A percentile compares a stretch with the other conserved stretches of the same genome.
phyloP scores from a whole-genome alignment of 2,797 vertebrate species.

The Jordanella pulchra region DNA sequence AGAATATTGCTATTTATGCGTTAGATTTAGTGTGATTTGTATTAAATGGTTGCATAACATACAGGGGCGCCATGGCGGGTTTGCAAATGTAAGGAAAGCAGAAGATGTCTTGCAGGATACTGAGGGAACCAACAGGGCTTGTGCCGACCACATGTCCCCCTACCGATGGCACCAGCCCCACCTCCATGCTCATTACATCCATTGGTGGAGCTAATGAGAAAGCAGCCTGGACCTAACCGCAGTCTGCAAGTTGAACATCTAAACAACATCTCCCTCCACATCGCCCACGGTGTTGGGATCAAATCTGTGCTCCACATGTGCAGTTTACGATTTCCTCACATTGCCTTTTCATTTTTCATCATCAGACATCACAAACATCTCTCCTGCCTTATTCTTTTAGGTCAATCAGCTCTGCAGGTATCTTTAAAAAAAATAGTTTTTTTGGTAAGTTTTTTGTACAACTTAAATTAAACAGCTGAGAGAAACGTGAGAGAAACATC shows the following conservation, averaged over 20 bases:
- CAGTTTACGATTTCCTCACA: slow-evolving; percentile 73
- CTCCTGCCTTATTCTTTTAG: slow-evolving; percentile 38
- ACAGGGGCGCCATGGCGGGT: not conserved
- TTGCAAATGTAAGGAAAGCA: not conserved
- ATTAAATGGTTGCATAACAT: not conserved
- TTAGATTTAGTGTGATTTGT: not conserved
- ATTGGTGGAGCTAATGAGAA: slow-evolving; percentile 73
- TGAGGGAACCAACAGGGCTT: slow-evolving; percentile 29
- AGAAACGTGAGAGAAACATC: not conserved
- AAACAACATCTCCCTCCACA: slow-evolving; percentile 73
- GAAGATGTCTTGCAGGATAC: slow-evolving; percentile 42
- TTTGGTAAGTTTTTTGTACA: slow-evolving; percentile 35
- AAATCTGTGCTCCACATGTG: slow-evolving; percentile 81
- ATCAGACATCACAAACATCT: slow-evolving; percentile 68
- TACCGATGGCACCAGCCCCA: slow-evolving; percentile 27
- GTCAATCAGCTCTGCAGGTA: slow-evolving; percentile 36
- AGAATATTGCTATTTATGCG: not conserved
- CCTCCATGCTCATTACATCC: slow-evolving; percentile 65
- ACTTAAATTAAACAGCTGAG: slow-evolving; percentile 44
- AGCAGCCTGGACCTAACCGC: slow-evolving; percentile 66
- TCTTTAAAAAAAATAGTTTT: slow-evolving; percentile 39
- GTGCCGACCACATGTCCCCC: slow-evolving; percentile 53
- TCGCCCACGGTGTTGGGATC: slow-evolving; percentile 74
- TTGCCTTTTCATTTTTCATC: slow-evolving; percentile 58
- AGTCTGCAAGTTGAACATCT: slow-evolving; percentile 74